phyloP scores from a whole-genome alignment of 2,888 invertebrate genomes.

The Campoplex capitator region DNA sequence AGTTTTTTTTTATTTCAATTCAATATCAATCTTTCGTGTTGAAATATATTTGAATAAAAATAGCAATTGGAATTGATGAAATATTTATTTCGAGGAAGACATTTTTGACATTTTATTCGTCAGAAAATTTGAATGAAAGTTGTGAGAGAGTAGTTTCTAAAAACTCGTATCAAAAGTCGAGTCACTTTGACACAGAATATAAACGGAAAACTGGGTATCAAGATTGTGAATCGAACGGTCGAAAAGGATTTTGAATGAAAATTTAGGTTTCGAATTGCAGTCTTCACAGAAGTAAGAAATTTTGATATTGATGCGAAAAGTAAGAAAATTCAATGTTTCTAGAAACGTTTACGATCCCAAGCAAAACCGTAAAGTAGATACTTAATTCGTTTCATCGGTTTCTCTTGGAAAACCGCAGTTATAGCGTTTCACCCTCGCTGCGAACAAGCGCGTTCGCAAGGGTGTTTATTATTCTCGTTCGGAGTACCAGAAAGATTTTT shows the following conservation, averaged over 20 bases:
- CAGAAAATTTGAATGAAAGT: background rate
- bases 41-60: background rate
- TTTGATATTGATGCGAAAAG: background rate
- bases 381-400: background rate
- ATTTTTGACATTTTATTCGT: too few species aligned
- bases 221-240: background rate
- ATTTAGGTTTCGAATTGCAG: background rate
- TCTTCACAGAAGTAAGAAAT: background rate
- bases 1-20: background rate
- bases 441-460: background rate
- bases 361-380: background rate
- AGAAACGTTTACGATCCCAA: background rate
- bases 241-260: too few species aligned
- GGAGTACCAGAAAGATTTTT: slow-evolving; percentile 39
- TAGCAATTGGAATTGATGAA: background rate
- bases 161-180: too few species aligned
- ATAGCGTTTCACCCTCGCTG: background rate
- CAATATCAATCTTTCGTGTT: background rate
- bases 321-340: background rate
- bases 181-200: too few species aligned
- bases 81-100: too few species aligned
- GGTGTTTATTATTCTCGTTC: slow-evolving; percentile 33
- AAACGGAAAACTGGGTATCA: background rate
- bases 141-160: too few species aligned
- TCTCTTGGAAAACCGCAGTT: background rate